phyloP scores from a whole-genome alignment of 2,113 vertebrate species.

The Menidia beryllina region DNA sequence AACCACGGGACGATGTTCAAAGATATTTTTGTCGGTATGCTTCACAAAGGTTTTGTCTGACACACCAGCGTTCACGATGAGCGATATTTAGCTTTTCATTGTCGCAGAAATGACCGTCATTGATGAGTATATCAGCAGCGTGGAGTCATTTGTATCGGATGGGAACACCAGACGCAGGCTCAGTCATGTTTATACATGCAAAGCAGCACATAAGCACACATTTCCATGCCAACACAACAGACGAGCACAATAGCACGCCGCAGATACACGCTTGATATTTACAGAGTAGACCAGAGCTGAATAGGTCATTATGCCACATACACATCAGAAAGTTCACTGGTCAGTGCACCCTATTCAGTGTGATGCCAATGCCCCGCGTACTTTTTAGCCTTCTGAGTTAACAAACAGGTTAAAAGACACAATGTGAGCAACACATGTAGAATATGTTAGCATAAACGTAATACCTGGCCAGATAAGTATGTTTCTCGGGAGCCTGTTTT shows the following conservation, averaged over 20 bases:
- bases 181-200: constrained; percentile 70
- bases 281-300: constrained; percentile 61
- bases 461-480: not conserved
- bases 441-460: constrained; percentile 46
- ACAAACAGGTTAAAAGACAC: constrained; percentile 57
- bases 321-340: constrained; percentile 74
- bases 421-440: constrained; percentile 50
- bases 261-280: constrained; percentile 81
- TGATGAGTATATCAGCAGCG: constrained; percentile 43
- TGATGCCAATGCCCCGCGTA: constrained; percentile 52
- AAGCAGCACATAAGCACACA: constrained; percentile 61
- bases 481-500: not conserved
- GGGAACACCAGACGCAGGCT: constrained; percentile 31
- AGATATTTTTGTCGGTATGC: not conserved
- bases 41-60: constrained; percentile 14
- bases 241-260: constrained; percentile 57
- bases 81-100: constrained; percentile 59
- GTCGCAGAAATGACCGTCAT: constrained; percentile 33
- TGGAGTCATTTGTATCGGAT: constrained; percentile 35
- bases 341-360: constrained; percentile 58
- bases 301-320: constrained; percentile 75
- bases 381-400: not conserved
- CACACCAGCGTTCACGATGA: constrained; percentile 19
- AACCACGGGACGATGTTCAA: not conserved
- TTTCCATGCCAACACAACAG: constrained; percentile 74